Percentiles rank a stretch among this genome's conserved stretches.
These are phyloP conservation scores for Lasioglossum zephyrum DNA, from an alignment of 2,888 invertebrate genomes.

Conservation along the genomic window DNA sequence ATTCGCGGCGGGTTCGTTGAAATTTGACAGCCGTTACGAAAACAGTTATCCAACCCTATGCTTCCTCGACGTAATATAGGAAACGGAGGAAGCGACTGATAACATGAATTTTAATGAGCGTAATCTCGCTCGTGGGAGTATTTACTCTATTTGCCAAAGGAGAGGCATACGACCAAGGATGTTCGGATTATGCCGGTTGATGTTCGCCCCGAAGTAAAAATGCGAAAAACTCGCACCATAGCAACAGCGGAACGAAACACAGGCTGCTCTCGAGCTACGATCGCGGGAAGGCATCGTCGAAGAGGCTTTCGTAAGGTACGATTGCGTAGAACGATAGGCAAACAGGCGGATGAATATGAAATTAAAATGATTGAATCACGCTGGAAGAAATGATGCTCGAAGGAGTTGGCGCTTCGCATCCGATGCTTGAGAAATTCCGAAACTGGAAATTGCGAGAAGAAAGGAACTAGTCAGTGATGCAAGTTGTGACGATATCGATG, in stretches of 20 bases:
- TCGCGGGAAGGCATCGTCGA: neutral
- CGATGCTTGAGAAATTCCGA: neutral
- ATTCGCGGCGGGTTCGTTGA: constrained; percentile 39
- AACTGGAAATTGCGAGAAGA: neutral
- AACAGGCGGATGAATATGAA: constrained; percentile 8
- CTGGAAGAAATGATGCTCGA: neutral
- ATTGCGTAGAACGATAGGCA: neutral
- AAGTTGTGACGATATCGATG: neutral
- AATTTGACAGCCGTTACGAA: constrained; percentile 47
- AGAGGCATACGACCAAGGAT: neutral
- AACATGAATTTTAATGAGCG: constrained; percentile 34
- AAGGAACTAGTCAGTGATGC: neutral
- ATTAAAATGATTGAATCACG: neutral
- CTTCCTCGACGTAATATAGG: constrained; percentile 50
- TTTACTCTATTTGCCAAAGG: neutral
- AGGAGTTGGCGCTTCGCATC: neutral
- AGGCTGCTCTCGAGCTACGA: neutral
- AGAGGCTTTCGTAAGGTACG: neutral
- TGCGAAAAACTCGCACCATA: neutral
- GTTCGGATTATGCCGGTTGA: neutral
- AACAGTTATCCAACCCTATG: constrained; percentile 49
- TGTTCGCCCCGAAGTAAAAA: neutral
- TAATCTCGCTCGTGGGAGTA: neutral
- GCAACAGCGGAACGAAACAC: neutral
- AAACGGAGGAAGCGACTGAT: constrained; percentile 25